Percentiles rank a stretch among this genome's conserved stretches.
These are phyloP conservation scores for Daphoenositta chrysoptera DNA, from an alignment of 2,113 vertebrate genomes.

Conservation along the genomic window DNA sequence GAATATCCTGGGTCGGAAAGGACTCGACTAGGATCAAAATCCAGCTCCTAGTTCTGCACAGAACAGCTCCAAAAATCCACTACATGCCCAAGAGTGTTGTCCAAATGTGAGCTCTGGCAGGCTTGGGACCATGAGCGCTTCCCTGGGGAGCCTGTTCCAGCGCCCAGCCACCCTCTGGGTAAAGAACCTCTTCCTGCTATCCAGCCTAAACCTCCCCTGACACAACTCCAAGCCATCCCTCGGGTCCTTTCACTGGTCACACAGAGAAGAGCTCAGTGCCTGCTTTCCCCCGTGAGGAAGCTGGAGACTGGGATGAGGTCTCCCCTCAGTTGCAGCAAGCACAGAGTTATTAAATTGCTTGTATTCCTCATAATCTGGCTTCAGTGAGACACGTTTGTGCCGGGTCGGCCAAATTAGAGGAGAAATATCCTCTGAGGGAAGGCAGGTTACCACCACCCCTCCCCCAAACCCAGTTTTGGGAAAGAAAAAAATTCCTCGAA, in stretches of 20 bases:
- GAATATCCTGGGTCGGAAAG: neutral
- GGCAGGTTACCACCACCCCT: no score
- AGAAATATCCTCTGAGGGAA: no score
- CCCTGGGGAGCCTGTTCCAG: neutral
- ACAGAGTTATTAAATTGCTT: neutral
- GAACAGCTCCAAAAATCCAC: neutral
- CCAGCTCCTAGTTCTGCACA: neutral
- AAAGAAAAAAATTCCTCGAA: no score
- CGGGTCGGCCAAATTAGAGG: no score
- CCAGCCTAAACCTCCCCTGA: neutral
- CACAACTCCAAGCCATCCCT: neutral
- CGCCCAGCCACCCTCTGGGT: neutral
- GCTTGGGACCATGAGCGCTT: neutral
- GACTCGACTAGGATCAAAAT: neutral
- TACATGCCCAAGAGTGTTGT: no score
- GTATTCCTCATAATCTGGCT: neutral
- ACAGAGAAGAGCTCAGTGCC: neutral
- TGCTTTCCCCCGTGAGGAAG: rapidly evolving
- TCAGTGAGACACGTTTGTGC: neutral
- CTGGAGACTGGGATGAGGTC: no score
- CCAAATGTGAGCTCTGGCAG: neutral
- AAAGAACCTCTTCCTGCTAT: neutral
- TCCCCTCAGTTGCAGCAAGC: neutral
- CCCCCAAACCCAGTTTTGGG: no score
- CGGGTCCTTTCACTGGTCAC: rapidly evolving